Conservation (phyloP, 2,888 invertebrate species). For the Chloroclysta siterata region DNA sequence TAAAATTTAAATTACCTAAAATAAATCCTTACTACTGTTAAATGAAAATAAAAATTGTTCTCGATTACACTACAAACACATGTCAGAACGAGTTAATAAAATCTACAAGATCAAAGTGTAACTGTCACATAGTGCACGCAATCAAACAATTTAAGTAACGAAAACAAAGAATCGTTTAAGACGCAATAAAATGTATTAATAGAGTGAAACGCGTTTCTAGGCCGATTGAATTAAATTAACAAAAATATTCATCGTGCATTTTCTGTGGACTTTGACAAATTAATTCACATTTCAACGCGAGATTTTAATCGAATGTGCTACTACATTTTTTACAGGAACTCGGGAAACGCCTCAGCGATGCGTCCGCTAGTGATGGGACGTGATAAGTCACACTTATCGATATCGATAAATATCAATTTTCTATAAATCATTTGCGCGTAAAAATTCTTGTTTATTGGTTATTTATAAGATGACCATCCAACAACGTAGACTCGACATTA, state of each 20-base stretch:
- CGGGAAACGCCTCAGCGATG: slow-evolving; percentile 54
- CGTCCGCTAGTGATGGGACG: slow-evolving; percentile 59
- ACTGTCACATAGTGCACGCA: slow-evolving; percentile 46
- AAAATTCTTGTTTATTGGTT: no score
- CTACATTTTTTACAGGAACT: slow-evolving; percentile 58
- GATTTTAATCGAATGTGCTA: slow-evolving; percentile 70
- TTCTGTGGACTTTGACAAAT: slow-evolving; percentile 66
- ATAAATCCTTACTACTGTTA: not conserved
- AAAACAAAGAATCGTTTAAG: slow-evolving; percentile 76
- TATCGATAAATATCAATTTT: slow-evolving; percentile 13
- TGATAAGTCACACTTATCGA: slow-evolving; percentile 18
- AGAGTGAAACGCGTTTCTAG: slow-evolving; percentile 67
- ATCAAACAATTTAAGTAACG: slow-evolving; percentile 65
- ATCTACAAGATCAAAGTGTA: slow-evolving; percentile 54
- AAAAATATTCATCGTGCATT: slow-evolving; percentile 46
- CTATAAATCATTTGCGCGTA: no score
- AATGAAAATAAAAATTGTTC: slow-evolving; percentile 19
- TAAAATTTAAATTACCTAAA: not conserved
- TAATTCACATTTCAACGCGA: slow-evolving; percentile 66
- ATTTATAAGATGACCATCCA: no score
- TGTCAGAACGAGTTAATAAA: slow-evolving; percentile 25
- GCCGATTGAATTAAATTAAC: slow-evolving; percentile 58
- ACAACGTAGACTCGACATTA: no score
- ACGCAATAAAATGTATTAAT: slow-evolving; percentile 72
- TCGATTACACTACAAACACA: slow-evolving; percentile 18